Conservation (phyloP, 2,888 invertebrate species). For the Diarsia brunnea region DNA sequence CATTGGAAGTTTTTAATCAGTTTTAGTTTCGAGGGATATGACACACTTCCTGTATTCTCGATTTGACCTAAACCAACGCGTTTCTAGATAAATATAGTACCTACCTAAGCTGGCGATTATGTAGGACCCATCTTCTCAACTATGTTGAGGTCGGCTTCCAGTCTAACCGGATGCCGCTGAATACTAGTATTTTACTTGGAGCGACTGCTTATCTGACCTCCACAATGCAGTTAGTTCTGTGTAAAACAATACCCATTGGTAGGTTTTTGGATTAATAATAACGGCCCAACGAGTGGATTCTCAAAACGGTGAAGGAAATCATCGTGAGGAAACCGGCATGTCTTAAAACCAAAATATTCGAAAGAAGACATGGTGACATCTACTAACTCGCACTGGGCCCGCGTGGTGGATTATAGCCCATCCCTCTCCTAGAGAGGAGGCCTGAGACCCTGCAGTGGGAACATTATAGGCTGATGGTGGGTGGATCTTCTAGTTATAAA, state of each 20-base stretch:
- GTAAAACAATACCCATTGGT: not conserved
- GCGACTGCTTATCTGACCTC: not conserved
- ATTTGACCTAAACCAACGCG: conserved; percentile 17
- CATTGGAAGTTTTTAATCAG: conserved; percentile 32
- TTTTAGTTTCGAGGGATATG: conserved; percentile 20
- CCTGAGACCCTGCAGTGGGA: no score
- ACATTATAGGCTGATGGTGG: no score
- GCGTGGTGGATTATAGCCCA: no score
- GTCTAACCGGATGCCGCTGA: not conserved
- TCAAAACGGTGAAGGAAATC: no score
- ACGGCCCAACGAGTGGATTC: no score
- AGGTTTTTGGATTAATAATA: no score
- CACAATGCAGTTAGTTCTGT: not conserved
- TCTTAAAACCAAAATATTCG: no score
- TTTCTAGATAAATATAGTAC: not conserved
- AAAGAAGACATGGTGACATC: no score
- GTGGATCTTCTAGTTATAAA: no score
- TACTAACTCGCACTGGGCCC: no score
- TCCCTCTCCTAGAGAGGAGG: no score
- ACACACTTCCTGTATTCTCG: conserved; percentile 33
- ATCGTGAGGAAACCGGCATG: no score
- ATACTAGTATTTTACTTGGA: not conserved
- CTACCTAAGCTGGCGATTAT: not conserved
- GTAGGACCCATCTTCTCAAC: not conserved
- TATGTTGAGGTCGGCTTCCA: not conserved